Base-by-base conservation (phyloP, 2,797 vertebrate genomes). In the Danio choprae region DNA sequence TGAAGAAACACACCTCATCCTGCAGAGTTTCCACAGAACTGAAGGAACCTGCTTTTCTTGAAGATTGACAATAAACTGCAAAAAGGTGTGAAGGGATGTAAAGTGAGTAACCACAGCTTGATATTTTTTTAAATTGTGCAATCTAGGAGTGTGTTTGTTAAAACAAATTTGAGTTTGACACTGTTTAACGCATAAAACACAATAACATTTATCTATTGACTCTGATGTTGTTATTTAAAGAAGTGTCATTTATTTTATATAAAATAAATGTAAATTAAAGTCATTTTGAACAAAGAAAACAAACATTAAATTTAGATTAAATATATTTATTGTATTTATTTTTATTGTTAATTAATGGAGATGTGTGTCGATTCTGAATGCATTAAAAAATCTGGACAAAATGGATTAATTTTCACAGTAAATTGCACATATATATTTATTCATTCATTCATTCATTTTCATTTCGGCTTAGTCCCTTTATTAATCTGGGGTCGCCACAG, bases 11-110 rank as follows among this genome's bases (percentile, higher is more conserved):
- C 65, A 60, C 8, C 29, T 78, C 55, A 69, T 48, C 43, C 41
- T 20, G 22, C 20, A 46, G 40, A 12, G 63, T 50, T 77, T 77
- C 29, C 29, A 70, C 29, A 68, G 11, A 18, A 38, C 63, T 6
- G 7, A 55, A 43, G 20, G 63, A 69, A 59, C 63, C 58, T 29
- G 29, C 29, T 36, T 40, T 1, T 53, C 13, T 12, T n/a, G 59
- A 41, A 56, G 6, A 41, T 40, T 53, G 16, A 40, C 29, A 38
- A 70, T 40, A 40, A 13, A 5, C 6, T 71, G 15, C 15, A 2
- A 15, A 9, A 16, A 68, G 15, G 48, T 8, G 7, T 7, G 2
- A n/a, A 68, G 51, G 13, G 16, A 40, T 55, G 48, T 53, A 53
- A 70, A 40, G 67, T 40, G 29, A 51, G 8, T 2, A 29, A 70